Percentiles rank a stretch among this genome's conserved stretches.
phyloP scores from a whole-genome alignment of 2,113 vertebrate species.

The Diadophis punctatus region DNA sequence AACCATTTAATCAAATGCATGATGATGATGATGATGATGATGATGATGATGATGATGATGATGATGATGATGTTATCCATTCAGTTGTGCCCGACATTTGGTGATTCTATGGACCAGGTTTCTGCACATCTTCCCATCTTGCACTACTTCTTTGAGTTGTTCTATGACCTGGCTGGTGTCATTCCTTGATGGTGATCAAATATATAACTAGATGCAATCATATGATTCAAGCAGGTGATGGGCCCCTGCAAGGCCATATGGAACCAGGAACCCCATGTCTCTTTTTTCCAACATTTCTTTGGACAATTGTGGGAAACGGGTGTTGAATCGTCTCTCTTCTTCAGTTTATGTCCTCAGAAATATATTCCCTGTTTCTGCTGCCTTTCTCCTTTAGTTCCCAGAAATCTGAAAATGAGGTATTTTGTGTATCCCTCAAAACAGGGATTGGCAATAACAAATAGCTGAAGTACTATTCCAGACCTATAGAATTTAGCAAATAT shows the following conservation, averaged over 20 bases:
- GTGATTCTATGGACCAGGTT: neutral
- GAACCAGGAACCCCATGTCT: too few relatives aligned
- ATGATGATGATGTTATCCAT: neutral
- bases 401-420: neutral
- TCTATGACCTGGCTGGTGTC: neutral
- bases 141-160: neutral
- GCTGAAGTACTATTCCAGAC: neutral
- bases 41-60: too few relatives aligned
- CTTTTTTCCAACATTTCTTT: neutral
- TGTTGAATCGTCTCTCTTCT: neutral
- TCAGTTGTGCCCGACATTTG: neutral
- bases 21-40: neutral
- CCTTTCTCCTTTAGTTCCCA: neutral
- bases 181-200: neutral
- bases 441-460: neutral
- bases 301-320: neutral
- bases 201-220: neutral
- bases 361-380: neutral
- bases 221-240: neutral
- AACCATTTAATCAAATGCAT: neutral
- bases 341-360: neutral
- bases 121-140: neutral
- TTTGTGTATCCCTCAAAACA: neutral
- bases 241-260: neutral
- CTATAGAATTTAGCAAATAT: neutral